A percentile compares a stretch with the other conserved stretches of the same genome.
Evolutionary conservation across 2,797 vertebrate species (phyloP).

Genomic region (Danio albolineatus): DNA sequence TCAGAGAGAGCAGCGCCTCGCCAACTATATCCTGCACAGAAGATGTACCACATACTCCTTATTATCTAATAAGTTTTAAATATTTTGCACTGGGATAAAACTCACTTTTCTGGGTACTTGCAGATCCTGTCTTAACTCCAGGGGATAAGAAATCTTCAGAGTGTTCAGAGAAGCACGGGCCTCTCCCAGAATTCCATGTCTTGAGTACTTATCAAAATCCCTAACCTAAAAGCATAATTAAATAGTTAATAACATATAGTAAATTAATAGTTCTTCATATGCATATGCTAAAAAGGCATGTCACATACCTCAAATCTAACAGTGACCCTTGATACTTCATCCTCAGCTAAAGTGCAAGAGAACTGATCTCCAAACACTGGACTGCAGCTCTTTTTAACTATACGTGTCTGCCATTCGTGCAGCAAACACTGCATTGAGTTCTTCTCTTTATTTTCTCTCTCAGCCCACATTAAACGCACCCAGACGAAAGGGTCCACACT

Average conservation of each 20-base stretch:
- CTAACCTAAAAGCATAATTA: slow-evolving; percentile 79
- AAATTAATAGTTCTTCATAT: no score
- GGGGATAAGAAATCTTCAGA: slow-evolving; percentile 71
- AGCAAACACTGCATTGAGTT: slow-evolving; percentile 69
- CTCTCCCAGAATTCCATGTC: slow-evolving; percentile 78
- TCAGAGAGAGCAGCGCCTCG: slow-evolving; percentile 79
- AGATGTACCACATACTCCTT: not conserved
- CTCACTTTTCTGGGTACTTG: slow-evolving; percentile 68
- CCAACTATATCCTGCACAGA: slow-evolving; percentile 77
- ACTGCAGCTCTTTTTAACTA: slow-evolving; percentile 75
- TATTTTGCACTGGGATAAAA: not conserved
- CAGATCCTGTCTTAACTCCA: slow-evolving; percentile 77
- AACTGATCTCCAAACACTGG: slow-evolving; percentile 80
- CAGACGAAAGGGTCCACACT: slow-evolving; percentile 69
- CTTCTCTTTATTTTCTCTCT: slow-evolving; percentile 54
- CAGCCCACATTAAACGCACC: slow-evolving; percentile 70
- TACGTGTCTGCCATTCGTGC: slow-evolving; percentile 75
- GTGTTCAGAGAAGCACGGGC: slow-evolving; percentile 69
- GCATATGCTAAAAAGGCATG: not conserved
- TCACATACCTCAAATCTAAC: slow-evolving; percentile 77
- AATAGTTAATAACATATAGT: no score
- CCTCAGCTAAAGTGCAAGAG: slow-evolving; percentile 70
- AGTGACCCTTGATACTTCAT: slow-evolving; percentile 64
- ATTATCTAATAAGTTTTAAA: not conserved
- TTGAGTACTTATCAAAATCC: slow-evolving; percentile 81